Base-by-base conservation (phyloP, 2,797 vertebrate genomes). In the Lepilemur septentrionalis region DNA sequence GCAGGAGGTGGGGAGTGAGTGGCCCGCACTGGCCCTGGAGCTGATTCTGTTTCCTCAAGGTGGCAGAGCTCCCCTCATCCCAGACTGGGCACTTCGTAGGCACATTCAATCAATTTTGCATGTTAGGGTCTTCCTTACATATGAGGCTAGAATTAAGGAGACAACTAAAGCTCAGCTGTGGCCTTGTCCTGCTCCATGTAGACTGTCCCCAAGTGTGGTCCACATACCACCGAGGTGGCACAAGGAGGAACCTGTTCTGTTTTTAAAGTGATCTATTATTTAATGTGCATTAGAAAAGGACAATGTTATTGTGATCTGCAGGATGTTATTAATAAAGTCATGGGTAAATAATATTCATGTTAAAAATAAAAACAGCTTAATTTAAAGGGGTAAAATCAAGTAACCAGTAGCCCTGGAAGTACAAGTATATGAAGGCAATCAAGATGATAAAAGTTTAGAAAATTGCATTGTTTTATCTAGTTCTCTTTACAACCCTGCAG, bases 311-410 rank as follows among this genome's bases (percentile, higher is more conserved):
- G 41, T n/a, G 55, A 35, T 35, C 35, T 79, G 17, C 13, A 32
- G 41, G 10, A 81, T 76, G n/a, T 35, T 63, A 25, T 86, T 52
- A 75, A 76, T 63, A 70, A 59, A 50, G 52, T 65, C 57, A 48
- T 4, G 18, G 80, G 25, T 38, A 76, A 82, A 7, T 35, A 73
- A 46, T 28, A 65, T 52, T 55, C 22, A 14, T 12, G 48, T 78
- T 89, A 75, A 91, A 90, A 95, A 89, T 2, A 75, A 52, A 95
- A 86, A 48, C 30, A 7, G 32, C 38, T 85, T 43, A 17, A 25
- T 38, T 81, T 79, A 91, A 41, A 46, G 13, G n/a, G 61, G 17
- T 18, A 52, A 78, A 52, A 52, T 32, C 46, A 73, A 89, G 23
- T 30, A 88, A 17, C 32, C 17, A 11, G 7, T n/a, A 7, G 5